Evolutionary conservation across 2,113 vertebrate genomes (phyloP), one percentile per base, ranked within the genome.

Genomic region (Crypturellus undulatus): DNA sequence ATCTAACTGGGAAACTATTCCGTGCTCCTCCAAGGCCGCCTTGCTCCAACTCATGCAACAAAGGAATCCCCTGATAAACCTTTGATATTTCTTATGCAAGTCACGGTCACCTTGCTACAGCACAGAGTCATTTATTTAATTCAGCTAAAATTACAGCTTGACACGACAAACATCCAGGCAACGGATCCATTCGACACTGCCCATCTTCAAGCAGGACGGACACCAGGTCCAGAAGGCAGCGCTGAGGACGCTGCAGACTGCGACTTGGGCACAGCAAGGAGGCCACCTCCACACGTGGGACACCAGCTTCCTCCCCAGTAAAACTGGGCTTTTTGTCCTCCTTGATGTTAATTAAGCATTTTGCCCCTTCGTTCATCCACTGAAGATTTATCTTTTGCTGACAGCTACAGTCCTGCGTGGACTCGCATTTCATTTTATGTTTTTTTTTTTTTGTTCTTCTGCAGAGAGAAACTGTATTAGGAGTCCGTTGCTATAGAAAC

Each of bases 401-500:
- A 83, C 79, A 88, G 90, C 84, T 38, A 43, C 54, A 40, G 58
- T 84, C 89, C 94, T 94, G 89, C 89, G 84, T 87, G 92, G 87
- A 87, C 67, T 26, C 42, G 91, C 87, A 80, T 76, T 85, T 93
- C 94, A 91, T 45, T 72, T 51, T 18, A n/a, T 90, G 88, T 54
- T 96, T 96, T 94, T 54, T 96, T 96, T 94, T 38, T 47, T 92
- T 58, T 76, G 79, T 83, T 86, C 75, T 83, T 93, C 92, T 72
- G 92, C 90, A 86, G 72, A 80, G 72, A 80, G 68, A 96, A 96
- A 90, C 89, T 97, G 76, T 64, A 89, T 63, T 38, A 58, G 54
- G 78, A 79, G 93, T 45, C 92, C 78, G 94, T 95, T 96, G 91
- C 93, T 86, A 96, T 96, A 94, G 94, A 94, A 95, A 96, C 93